Evolutionary conservation across 2,888 invertebrate genomes (phyloP), one percentile per base, ranked within the genome.

Genomic region (Neelides folsomi): DNA sequence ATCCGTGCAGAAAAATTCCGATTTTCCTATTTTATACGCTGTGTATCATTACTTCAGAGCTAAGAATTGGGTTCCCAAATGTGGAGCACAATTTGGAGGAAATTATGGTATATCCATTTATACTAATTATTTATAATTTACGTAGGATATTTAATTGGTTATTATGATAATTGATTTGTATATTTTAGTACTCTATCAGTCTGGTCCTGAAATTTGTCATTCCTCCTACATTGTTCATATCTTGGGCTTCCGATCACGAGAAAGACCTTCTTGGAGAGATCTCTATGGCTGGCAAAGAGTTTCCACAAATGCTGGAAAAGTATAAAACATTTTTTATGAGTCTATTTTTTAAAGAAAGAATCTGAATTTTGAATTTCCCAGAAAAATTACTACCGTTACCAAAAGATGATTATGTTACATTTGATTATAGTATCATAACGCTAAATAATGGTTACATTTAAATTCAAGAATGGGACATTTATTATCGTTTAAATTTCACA

Each of bases 11-110:
- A 44, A 53, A 18, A 51, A 60, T 53, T 51, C 54, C 13, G 59
- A 60, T 15, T 63, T 63, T 52, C 58, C 60, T 27, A 40, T 54
- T 13, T 46, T 53, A 2, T 63, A 63, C 51, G 61, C 61, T 27
- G 61, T 57, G 0, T 63, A 63, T 50, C 63, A 62, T 49, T 63
- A 62, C 20, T 62, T 59, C 46, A 51, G 63, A 7, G 59, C 58
- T 5, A 63, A 63, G 40, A 62, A 62, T 49, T 63, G 61, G 61
- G 60, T 63, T 1, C 61, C 61, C 9, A 63, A 63, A 51, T 15
- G 19, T 13, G 63, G 61, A 15, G 47, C 45, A 16, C 42, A 48
- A 16, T 62, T 51, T 49, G 63, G 63, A 48, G 61, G 56, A 34
- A 52, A 57, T 8, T 63, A 56, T 47, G 53, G 63, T 63, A 57